Conservation (phyloP, 1,140 invertebrate species). For the Hylyphantes graminicola region DNA sequence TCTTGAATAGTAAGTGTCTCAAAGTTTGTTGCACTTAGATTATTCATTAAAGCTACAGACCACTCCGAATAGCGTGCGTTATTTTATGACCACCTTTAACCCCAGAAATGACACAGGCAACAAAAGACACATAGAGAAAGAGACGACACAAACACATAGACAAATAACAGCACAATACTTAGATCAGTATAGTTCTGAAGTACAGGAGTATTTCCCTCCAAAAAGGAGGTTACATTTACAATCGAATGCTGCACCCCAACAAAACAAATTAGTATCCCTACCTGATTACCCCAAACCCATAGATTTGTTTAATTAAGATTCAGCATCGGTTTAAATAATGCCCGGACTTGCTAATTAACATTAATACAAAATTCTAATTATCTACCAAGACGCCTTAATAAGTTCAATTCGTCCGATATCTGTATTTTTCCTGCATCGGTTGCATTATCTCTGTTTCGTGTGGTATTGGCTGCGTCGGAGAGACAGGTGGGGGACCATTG, state of each 20-base stretch:
- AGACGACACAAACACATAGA: no score
- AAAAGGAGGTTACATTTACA: no score
- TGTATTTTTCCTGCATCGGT: constrained; percentile 3
- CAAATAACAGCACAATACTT: no score
- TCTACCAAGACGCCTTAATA: constrained; percentile 25
- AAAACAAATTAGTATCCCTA: constrained; percentile 21
- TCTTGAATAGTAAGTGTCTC: no score
- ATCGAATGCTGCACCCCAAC: not conserved
- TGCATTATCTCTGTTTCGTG: not conserved
- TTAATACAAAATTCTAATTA: constrained; percentile 48
- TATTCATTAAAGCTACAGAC: no score
- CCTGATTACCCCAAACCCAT: constrained; percentile 22
- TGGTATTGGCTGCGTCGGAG: not conserved
- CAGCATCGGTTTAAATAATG: constrained; percentile 36
- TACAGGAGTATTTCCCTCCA: no score
- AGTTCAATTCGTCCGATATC: constrained; percentile 18
- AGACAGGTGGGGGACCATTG: constrained; percentile 28
- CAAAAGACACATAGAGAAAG: no score
- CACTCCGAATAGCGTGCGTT: no score
- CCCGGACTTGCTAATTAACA: constrained; percentile 32
- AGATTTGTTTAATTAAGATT: constrained; percentile 56
- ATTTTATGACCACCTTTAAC: no score
- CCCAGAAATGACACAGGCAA: no score
- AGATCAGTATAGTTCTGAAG: no score
- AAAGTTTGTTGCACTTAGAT: no score